Evolutionary conservation across 2,797 vertebrate genomes (phyloP).

Genomic region (Rhyacichthys aspro): DNA sequence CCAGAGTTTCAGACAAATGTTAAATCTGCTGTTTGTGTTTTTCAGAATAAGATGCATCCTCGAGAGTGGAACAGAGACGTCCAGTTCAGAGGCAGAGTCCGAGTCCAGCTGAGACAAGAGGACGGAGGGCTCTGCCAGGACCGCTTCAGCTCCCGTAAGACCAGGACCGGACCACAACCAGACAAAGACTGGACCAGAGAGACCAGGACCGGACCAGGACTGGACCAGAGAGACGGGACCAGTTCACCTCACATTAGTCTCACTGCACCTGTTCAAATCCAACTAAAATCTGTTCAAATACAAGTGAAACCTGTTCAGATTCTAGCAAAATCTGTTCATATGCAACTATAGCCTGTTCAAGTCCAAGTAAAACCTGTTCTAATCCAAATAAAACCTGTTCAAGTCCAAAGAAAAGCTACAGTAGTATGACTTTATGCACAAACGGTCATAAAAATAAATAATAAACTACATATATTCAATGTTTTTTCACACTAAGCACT

Average conservation of each 20-base stretch:
- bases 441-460: too few species aligned
- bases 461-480: too few species aligned
- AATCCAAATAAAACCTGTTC: neutral
- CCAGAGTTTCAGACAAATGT: too few species aligned
- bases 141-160: constrained; percentile 89
- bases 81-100: constrained; percentile 90
- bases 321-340: neutral
- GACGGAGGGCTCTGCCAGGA: constrained; percentile 89
- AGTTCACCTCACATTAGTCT: too few species aligned
- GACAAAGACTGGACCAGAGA: too few species aligned
- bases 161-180: neutral
- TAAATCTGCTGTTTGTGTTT: neutral
- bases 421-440: too few species aligned
- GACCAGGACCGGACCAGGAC: too few species aligned
- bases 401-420: too few species aligned
- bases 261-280: neutral
- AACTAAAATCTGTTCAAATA: neutral
- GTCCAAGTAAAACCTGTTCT: neutral
- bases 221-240: too few species aligned
- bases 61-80: constrained; percentile 94
- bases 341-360: neutral
- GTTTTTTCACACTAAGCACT: too few species aligned
- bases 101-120: constrained; percentile 89
- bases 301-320: neutral
- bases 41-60: constrained; percentile 93